Percentiles rank a stretch among this genome's conserved stretches.
These are phyloP conservation scores for Cheilosia scutellata DNA, from an alignment of 2,888 invertebrate genomes.

Conservation along the genomic window DNA sequence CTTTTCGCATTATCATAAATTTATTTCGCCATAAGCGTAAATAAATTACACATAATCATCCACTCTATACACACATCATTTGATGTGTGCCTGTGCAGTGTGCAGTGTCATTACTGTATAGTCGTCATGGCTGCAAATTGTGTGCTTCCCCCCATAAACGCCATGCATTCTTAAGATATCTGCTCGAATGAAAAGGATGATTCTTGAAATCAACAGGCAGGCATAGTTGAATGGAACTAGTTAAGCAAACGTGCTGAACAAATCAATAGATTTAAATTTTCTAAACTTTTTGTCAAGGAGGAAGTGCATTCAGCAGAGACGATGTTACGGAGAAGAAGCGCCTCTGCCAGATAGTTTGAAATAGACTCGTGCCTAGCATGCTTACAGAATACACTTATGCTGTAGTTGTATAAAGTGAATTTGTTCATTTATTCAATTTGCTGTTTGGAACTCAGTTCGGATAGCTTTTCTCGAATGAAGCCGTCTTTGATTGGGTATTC, in stretches of 20 bases:
- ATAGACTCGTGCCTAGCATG: no score
- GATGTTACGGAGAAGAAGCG: no score
- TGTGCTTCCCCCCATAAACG: slow-evolving; percentile 28
- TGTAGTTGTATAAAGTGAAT: no score
- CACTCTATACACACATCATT: neutral
- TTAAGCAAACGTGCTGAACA: slow-evolving; percentile 51
- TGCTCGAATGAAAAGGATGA: slow-evolving; percentile 9
- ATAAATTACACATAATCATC: slow-evolving; percentile 56
- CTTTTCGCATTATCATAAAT: slow-evolving; percentile 32
- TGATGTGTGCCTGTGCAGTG: slow-evolving; percentile 1
- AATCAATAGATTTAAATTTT: slow-evolving; percentile 58
- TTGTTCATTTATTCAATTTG: no score
- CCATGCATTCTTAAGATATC: slow-evolving; percentile 8
- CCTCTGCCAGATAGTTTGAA: no score
- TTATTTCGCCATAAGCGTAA: slow-evolving; percentile 27
- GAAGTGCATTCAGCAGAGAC: slow-evolving; percentile 15
- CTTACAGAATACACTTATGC: no score
- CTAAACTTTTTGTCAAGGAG: slow-evolving; percentile 8
- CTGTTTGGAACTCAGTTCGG: no score
- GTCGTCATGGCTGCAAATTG: slow-evolving; percentile 29
- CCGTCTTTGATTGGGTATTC: no score
- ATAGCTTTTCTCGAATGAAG: no score
- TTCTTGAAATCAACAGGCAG: slow-evolving; percentile 26
- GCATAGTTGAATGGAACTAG: slow-evolving; percentile 47
- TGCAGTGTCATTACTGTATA: slow-evolving; percentile 33